These are phyloP conservation scores for Acromyrmex echinatior DNA, from an alignment of 1,140 invertebrate genomes.

Conservation along the genomic window DNA sequence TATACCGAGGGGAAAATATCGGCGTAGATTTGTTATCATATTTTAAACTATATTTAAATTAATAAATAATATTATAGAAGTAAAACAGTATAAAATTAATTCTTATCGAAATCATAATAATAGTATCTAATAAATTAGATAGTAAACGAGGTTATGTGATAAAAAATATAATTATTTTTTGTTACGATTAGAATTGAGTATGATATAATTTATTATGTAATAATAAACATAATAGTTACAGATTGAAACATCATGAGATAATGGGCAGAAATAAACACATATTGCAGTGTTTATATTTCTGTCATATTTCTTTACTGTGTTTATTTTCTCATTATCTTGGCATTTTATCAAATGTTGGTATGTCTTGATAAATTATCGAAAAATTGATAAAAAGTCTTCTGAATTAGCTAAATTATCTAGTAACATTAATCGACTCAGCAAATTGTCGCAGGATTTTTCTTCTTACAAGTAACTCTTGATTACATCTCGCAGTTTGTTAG, in stretches of 20 bases:
- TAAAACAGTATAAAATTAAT: background rate
- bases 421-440: conserved; percentile 13
- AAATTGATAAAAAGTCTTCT: background rate
- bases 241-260: conserved; percentile 4
- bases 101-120: background rate
- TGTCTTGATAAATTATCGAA: background rate
- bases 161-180: background rate
- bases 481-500: background rate
- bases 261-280: background rate
- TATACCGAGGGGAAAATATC: conserved; percentile 32
- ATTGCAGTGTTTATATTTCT: background rate
- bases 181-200: background rate
- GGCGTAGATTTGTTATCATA: conserved; percentile 5
- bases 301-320: background rate
- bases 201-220: background rate
- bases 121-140: background rate
- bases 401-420: conserved; percentile 3
- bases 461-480: background rate
- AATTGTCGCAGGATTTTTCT: conserved; percentile 42
- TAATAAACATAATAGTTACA: background rate
- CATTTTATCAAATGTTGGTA: background rate
- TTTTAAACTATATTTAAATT: background rate
- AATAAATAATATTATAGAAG: background rate
- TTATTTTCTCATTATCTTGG: background rate
- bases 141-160: background rate